phyloP scores from a whole-genome alignment of 2,888 invertebrate species.

The Augiades crinisus region DNA sequence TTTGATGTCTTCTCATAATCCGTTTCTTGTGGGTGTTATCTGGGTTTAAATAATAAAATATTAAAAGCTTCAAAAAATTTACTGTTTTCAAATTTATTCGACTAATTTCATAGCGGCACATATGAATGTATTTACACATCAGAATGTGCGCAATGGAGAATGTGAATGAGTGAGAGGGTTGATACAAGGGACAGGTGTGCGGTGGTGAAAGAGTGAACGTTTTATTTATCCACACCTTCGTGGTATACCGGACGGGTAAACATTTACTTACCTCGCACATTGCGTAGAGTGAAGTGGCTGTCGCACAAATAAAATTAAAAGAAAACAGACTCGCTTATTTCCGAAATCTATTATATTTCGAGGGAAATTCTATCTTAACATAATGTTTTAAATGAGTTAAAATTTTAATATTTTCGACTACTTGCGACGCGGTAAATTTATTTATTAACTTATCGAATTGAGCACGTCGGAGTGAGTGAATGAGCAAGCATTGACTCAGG shows the following conservation, averaged over 20 bases:
- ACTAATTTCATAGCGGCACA: too few species aligned
- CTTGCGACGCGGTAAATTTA: too few species aligned
- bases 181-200: neutral
- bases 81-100: too few species aligned
- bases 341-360: neutral
- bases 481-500: too few species aligned
- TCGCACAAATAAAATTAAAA: neutral
- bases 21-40: too few species aligned
- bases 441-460: too few species aligned
- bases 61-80: neutral
- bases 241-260: too few species aligned
- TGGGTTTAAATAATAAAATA: neutral
- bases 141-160: neutral
- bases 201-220: neutral
- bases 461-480: too few species aligned
- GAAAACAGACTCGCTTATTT: neutral
- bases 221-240: neutral
- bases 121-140: neutral
- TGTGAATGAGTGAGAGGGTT: neutral
- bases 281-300: neutral
- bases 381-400: too few species aligned
- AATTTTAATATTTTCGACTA: too few species aligned
- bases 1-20: too few species aligned
- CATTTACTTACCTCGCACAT: neutral
- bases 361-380: too few species aligned